Evolutionary conservation across 2,888 invertebrate species (phyloP).

Genomic region (Salpingus planirostris): DNA sequence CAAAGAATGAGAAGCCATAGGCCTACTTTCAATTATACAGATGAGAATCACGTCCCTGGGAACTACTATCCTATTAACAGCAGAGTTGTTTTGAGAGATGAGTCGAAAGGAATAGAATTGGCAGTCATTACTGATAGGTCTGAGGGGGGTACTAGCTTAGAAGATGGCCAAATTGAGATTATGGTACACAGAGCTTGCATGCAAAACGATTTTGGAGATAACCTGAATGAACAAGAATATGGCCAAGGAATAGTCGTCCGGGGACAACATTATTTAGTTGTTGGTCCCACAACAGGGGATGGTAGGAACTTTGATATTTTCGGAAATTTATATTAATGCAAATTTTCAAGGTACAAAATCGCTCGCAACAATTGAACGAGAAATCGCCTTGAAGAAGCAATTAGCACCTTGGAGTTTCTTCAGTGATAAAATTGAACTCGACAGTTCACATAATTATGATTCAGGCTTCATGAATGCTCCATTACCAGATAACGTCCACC

Average conservation of each 20-base stretch:
- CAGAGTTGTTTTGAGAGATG: conserved; percentile 48
- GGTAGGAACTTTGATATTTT: conserved; percentile 16
- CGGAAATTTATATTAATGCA: background rate
- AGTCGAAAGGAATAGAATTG: conserved; percentile 35
- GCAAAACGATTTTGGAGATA: conserved; percentile 83
- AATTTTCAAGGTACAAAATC: too few species aligned
- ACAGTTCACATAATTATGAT: too few species aligned
- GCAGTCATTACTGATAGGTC: conserved; percentile 53
- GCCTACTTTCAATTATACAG: conserved; percentile 47
- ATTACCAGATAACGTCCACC: conserved; percentile 59
- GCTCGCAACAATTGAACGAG: conserved; percentile 34
- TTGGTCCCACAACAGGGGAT: conserved; percentile 13
- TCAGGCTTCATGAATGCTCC: conserved; percentile 34
- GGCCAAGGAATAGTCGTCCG: conserved; percentile 58
- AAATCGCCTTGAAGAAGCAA: conserved; percentile 44
- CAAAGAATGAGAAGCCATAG: conserved; percentile 50
- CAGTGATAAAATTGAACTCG: conserved; percentile 28
- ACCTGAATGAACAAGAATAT: conserved; percentile 70
- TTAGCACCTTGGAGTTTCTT: conserved; percentile 52
- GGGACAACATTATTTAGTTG: conserved; percentile 39
- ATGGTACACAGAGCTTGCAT: conserved; percentile 76
- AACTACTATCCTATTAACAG: conserved; percentile 73
- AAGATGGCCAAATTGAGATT: conserved; percentile 53
- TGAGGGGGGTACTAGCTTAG: conserved; percentile 53
- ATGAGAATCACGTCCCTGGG: conserved; percentile 50